Percentiles rank a stretch among this genome's conserved stretches.
Conservation (phyloP, 2,113 vertebrate genomes). For the Tiliqua scincoides region DNA sequence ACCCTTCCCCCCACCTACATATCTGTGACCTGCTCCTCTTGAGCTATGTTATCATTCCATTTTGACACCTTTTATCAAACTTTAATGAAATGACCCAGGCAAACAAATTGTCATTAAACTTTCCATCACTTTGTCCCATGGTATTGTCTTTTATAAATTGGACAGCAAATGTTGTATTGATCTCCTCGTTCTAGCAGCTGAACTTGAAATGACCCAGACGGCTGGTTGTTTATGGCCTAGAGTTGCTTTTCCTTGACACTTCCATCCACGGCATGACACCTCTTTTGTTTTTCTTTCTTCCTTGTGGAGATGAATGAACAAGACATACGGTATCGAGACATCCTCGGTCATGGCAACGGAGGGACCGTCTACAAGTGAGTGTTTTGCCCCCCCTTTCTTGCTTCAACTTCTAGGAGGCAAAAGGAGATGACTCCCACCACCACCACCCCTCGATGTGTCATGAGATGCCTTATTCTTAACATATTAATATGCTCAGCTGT, state of each 20-base stretch:
- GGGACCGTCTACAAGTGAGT: constrained; percentile 99
- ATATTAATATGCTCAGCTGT: too few species aligned
- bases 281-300: constrained; percentile 84
- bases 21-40: constrained; percentile 80
- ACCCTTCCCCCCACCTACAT: constrained; percentile 68
- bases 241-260: constrained; percentile 84
- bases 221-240: constrained; percentile 87
- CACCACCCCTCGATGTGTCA: rapidly evolving
- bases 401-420: constrained; percentile 34
- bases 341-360: constrained; percentile 97
- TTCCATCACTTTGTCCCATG: constrained; percentile 89
- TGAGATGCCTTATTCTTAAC: rapidly evolving
- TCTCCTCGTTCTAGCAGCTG: constrained; percentile 87
- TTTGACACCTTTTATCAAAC: constrained; percentile 94
- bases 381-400: constrained; percentile 4
- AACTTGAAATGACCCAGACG: constrained; percentile 92
- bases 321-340: constrained; percentile 96
- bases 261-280: constrained; percentile 82
- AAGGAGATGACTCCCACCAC: background rate
- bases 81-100: constrained; percentile 87
- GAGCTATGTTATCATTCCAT: constrained; percentile 82
- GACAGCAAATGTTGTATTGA: constrained; percentile 94
- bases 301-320: constrained; percentile 95
- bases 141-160: constrained; percentile 97
- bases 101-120: constrained; percentile 95